Base-by-base conservation (phyloP, 2,797 vertebrate genomes). In the Morelia viridis region DNA sequence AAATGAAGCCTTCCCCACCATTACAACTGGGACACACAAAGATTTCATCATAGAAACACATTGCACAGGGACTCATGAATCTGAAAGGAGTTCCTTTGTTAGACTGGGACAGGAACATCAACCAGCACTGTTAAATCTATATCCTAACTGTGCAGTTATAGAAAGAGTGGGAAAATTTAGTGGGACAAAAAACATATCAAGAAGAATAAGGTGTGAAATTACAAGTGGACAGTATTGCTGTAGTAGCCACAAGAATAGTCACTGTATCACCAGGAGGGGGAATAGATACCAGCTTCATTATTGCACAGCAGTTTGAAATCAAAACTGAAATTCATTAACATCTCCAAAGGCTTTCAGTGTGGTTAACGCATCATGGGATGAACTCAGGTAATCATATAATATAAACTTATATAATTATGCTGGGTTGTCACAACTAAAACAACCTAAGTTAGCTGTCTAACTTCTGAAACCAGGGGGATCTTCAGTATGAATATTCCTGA, bases 21-120 rank as follows among this genome's bases (percentile, higher is more conserved):
- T 96, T 90, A 94, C 41, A 91, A 92, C 89, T 93, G 91, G 94
- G 94, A 94, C 94, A 94, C 90, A 94, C 89, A 95, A 90, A 96
- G 90, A 94, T 95, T 95, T 96, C 88, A 91, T 85, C 92, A 95
- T 84, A 93, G 92, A 95, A 94, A 64, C 92, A 92, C 84, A 92
- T 93, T 96, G 94, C 85, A 93, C 94, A 96, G 91, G 88, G 93
- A 90, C 80, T 91, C 31, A 0, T 61, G 89, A 80, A 92, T 1
- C 0, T 0, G 5, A 64, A 80, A 13, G 3, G 87, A 91, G 88
- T 93, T 91, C 92, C 94, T 96, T 94, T 91, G 92, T 89, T 91
- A 2, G 0, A 9, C 80, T 91, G 22, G 92, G 91, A 92, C 91
- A 92, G 91, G 7, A 93, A 86, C 76, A 94, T 93, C 95, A 93